Evolutionary conservation across 2,888 invertebrate species (phyloP).

Genomic region (Meandrusa payeni): DNA sequence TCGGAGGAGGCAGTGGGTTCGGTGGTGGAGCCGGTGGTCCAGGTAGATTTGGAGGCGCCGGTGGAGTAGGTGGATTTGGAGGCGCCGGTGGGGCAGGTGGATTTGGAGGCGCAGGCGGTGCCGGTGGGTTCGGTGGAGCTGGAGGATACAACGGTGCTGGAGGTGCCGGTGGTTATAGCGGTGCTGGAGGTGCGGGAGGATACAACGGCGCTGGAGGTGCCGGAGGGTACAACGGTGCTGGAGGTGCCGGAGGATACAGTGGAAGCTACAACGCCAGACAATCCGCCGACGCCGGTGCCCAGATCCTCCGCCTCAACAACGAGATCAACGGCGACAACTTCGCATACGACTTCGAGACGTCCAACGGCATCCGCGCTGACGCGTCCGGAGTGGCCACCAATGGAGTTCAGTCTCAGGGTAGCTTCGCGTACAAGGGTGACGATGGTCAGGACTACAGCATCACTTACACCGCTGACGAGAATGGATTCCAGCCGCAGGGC

Average conservation of each 20-base stretch:
- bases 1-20: constrained; percentile 49
- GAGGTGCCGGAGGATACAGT: constrained; percentile 34
- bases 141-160: constrained; percentile 45
- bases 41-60: constrained; percentile 27
- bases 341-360: constrained; percentile 71
- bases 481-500: constrained; percentile 69
- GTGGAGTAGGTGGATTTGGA: constrained; percentile 28
- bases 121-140: constrained; percentile 32
- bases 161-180: constrained; percentile 33
- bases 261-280: constrained; percentile 40
- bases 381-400: constrained; percentile 70
- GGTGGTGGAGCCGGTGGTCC: constrained; percentile 30
- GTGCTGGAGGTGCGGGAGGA: constrained; percentile 26
- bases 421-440: constrained; percentile 73
- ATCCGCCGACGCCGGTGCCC: constrained; percentile 61
- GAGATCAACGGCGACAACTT: constrained; percentile 72
- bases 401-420: constrained; percentile 73
- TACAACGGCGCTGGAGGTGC: constrained; percentile 32
- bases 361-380: constrained; percentile 73
- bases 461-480: constrained; percentile 74
- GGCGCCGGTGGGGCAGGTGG: constrained; percentile 29
- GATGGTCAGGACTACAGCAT: constrained; percentile 76
- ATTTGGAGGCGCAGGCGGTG: constrained; percentile 28
- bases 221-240: constrained; percentile 33
- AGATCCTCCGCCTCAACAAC: constrained; percentile 64